Evolutionary conservation across 1,140 invertebrate genomes (phyloP).

Genomic region (Drosophila ficusphila): DNA sequence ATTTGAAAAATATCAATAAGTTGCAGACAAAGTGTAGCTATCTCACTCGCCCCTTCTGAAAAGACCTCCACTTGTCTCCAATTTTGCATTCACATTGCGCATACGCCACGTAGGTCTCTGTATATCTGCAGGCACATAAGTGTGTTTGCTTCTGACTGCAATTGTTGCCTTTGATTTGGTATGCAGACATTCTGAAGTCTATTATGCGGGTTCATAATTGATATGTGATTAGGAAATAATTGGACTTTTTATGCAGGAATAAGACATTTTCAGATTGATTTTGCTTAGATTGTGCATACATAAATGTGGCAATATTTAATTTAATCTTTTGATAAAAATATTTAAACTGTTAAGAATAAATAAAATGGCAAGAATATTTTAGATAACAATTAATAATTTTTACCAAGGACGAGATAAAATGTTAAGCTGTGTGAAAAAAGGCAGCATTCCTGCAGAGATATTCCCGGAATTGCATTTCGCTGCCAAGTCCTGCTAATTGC

Average conservation of each 20-base stretch:
- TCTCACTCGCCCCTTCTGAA: conserved; percentile 41
- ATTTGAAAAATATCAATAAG: conserved; percentile 70
- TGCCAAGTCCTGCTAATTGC: conserved; percentile 55
- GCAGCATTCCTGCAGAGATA: conserved; percentile 17
- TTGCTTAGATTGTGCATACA: background rate
- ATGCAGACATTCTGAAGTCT: background rate
- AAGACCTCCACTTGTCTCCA: background rate
- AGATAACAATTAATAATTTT: background rate
- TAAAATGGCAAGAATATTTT: background rate
- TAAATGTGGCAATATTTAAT: background rate
- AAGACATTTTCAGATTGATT: background rate
- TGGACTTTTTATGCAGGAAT: background rate
- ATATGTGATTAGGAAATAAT: conserved; percentile 15
- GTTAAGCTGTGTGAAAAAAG: background rate
- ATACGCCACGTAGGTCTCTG: conserved; percentile 55
- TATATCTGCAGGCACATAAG: conserved; percentile 8
- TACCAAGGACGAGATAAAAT: background rate
- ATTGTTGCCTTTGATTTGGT: conserved; percentile 44
- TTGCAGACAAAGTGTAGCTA: conserved; percentile 67
- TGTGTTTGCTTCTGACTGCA: conserved; percentile 26
- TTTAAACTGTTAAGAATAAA: no score
- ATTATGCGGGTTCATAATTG: conserved; percentile 35
- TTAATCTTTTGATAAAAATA: no score
- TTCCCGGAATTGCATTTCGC: conserved; percentile 28
- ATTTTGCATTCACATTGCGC: conserved; percentile 56